Evolutionary conservation across 2,113 vertebrate species (phyloP).

Genomic region (Phylloscopus trochiloides): DNA sequence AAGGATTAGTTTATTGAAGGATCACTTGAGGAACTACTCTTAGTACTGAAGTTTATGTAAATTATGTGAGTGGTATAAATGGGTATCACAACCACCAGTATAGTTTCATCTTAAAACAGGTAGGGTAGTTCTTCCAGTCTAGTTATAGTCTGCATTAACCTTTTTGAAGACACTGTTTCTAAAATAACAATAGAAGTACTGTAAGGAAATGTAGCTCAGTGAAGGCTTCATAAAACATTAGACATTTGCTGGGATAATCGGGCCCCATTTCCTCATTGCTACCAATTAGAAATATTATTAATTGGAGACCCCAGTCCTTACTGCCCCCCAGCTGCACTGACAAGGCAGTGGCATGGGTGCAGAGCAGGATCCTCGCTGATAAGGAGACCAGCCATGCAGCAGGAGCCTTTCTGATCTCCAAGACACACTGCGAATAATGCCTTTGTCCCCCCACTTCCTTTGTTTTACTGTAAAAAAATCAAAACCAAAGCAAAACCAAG

Average conservation of each 20-base stretch:
- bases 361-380: background rate
- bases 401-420: background rate
- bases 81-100: background rate
- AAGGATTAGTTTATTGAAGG: background rate
- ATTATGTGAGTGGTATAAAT: background rate
- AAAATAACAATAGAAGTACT: background rate
- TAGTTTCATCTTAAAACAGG: background rate
- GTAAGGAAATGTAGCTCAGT: background rate
- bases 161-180: background rate
- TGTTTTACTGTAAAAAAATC: background rate
- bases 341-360: background rate
- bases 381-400: background rate
- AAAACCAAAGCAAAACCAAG: background rate
- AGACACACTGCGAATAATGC: background rate
- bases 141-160: background rate
- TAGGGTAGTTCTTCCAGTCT: background rate
- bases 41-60: background rate
- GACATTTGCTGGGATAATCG: background rate
- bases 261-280: background rate
- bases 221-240: background rate
- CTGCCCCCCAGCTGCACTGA: background rate
- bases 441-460: background rate
- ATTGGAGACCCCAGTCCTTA: too few species aligned
- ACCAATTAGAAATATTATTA: background rate
- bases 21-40: background rate